Evolutionary conservation across 2,113 vertebrate species (phyloP).

Genomic region (Emydura subglobosa): DNA sequence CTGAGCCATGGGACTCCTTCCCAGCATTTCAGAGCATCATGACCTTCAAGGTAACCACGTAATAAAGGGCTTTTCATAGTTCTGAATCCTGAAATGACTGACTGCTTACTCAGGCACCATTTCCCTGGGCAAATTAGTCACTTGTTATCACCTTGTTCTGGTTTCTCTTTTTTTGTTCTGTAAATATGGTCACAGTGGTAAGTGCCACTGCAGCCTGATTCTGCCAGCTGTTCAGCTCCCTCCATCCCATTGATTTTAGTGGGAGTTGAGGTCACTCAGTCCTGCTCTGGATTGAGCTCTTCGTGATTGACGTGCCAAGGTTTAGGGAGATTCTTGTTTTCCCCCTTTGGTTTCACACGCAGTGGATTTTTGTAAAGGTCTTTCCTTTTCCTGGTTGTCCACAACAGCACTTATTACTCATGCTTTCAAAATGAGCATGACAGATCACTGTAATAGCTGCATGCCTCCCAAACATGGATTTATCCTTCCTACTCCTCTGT

Average conservation of each 20-base stretch:
- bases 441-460: not conserved
- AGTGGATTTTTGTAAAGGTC: not conserved
- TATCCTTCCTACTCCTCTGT: not conserved
- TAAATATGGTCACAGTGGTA: not conserved
- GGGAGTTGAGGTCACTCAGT: not conserved
- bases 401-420: not conserved
- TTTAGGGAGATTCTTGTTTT: not conserved
- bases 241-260: not conserved
- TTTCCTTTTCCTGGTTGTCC: not conserved
- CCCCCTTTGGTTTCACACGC: accelerated
- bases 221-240: not conserved
- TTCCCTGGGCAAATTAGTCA: conserved; percentile 10
- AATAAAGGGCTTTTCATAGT: not conserved
- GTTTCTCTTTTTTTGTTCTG: not conserved
- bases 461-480: not conserved
- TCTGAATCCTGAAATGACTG: conserved; percentile 47
- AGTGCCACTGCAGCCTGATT: not conserved
- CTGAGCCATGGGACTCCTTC: not conserved
- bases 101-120: conserved; percentile 29
- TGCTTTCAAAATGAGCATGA: not conserved
- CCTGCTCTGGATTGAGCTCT: not conserved
- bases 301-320: not conserved
- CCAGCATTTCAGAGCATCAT: not conserved
- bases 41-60: conserved; percentile 42
- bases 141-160: not conserved